phyloP scores from a whole-genome alignment of 2,888 invertebrate genomes.

The Lasioglossum leucozonium region DNA sequence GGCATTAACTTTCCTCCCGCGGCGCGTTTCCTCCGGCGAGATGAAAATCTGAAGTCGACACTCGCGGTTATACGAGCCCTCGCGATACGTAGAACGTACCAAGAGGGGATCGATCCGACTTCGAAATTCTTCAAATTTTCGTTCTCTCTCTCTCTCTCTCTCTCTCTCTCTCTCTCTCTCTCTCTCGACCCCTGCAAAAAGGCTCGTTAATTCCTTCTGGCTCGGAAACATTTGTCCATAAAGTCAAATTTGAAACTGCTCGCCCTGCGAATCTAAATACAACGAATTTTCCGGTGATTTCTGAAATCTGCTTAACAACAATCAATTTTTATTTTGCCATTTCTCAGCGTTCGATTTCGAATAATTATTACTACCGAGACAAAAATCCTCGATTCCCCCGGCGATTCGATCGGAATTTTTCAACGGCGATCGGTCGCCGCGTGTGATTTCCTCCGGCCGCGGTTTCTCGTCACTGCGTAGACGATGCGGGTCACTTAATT shows the following conservation, averaged over 20 bases:
- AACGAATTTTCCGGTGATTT: not conserved
- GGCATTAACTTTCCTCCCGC: slow-evolving; percentile 69
- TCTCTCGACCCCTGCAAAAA: too few species aligned
- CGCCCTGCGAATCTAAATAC: not conserved
- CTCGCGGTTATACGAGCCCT: slow-evolving; percentile 26
- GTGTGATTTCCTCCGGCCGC: not conserved
- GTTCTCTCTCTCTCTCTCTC: too few species aligned
- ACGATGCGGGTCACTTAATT: slow-evolving; percentile 70
- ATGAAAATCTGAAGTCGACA: slow-evolving; percentile 63
- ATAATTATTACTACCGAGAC: not conserved
- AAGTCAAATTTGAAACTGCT: not conserved
- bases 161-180: too few species aligned
- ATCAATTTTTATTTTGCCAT: too few species aligned
- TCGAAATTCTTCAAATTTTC: not conserved
- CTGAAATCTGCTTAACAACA: too few species aligned
- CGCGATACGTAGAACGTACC: slow-evolving; percentile 1
- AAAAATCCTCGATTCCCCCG: not conserved
- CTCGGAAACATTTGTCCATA: not conserved
- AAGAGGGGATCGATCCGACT: not conserved
- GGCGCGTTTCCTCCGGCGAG: slow-evolving; percentile 52
- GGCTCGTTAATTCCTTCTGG: not conserved
- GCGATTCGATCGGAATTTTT: not conserved
- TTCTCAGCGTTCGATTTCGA: not conserved
- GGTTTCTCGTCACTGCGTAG: slow-evolving; percentile 33
- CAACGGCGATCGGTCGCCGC: not conserved